Evolutionary conservation across 2,797 vertebrate genomes (phyloP).

Genomic region (Helarctos malayanus): DNA sequence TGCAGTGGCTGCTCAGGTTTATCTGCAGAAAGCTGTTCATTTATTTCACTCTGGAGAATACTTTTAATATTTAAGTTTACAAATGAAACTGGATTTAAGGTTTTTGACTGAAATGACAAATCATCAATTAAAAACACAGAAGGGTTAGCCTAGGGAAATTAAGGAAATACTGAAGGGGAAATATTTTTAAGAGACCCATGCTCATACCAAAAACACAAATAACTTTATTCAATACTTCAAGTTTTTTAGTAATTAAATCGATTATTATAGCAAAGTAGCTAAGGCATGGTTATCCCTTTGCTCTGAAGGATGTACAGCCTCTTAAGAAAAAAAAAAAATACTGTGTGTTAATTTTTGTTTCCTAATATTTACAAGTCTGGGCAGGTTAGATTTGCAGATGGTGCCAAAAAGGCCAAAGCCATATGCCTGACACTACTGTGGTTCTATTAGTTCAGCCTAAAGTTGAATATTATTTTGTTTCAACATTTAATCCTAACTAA

Average conservation of each 20-base stretch:
- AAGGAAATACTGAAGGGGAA: background rate
- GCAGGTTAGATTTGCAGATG: background rate
- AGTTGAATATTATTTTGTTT: background rate
- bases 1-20: background rate
- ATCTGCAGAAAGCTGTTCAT: background rate
- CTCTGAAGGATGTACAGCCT: background rate
- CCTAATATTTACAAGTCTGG: background rate
- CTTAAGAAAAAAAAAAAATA: background rate
- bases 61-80: background rate
- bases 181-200: background rate
- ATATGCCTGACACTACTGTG: background rate
- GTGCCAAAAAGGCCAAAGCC: background rate
- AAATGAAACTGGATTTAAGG: background rate
- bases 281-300: background rate
- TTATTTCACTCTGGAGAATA: background rate
- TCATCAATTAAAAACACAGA: background rate
- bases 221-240: background rate
- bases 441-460: background rate
- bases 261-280: background rate
- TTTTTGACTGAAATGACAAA: background rate
- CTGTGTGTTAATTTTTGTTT: background rate
- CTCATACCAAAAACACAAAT: background rate
- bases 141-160: background rate
- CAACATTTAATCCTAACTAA: background rate
- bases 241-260: background rate